phyloP scores from a whole-genome alignment of 2,888 invertebrate species.

The Campoletis raptor region DNA sequence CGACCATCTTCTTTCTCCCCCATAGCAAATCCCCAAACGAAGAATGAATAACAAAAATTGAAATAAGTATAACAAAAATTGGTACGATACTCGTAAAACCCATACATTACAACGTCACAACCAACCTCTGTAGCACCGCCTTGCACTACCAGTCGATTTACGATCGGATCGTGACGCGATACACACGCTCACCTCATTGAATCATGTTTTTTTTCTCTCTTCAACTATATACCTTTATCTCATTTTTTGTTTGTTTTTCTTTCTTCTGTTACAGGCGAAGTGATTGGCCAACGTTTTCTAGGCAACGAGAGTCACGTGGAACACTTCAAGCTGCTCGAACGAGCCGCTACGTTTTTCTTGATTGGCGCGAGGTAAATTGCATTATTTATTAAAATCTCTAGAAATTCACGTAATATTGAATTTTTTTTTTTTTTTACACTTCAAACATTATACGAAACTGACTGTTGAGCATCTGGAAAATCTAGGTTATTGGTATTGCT shows the following conservation, averaged over 20 bases:
- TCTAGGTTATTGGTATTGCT: background rate
- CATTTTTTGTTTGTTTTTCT: conserved; percentile 77
- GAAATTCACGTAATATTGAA: background rate
- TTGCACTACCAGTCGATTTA: conserved; percentile 53
- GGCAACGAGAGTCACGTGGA: conserved; percentile 93
- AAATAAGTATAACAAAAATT: conserved; percentile 10
- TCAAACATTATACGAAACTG: background rate
- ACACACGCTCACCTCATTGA: conserved; percentile 49
- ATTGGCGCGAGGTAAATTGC: conserved; percentile 93
- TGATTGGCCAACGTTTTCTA: conserved; percentile 90
- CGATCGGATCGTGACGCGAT: conserved; percentile 47
- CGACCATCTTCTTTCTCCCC: conserved; percentile 9
- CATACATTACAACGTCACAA: conserved; percentile 39
- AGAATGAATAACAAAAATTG: conserved; percentile 23
- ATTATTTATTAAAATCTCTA: background rate
- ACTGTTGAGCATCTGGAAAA: background rate
- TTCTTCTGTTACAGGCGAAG: conserved; percentile 88
- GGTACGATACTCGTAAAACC: conserved; percentile 8
- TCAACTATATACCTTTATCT: conserved; percentile 27
- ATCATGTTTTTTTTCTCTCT: conserved; percentile 43
- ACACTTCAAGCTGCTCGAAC: conserved; percentile 95
- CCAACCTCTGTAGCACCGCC: conserved; percentile 14
- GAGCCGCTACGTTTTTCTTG: conserved; percentile 93
- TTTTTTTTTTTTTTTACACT: background rate
- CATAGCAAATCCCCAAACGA: background rate